A percentile compares a stretch with the other conserved stretches of the same genome.
Conservation (phyloP, 2,888 invertebrate genomes). For the Heteromyza rotundicornis region DNA sequence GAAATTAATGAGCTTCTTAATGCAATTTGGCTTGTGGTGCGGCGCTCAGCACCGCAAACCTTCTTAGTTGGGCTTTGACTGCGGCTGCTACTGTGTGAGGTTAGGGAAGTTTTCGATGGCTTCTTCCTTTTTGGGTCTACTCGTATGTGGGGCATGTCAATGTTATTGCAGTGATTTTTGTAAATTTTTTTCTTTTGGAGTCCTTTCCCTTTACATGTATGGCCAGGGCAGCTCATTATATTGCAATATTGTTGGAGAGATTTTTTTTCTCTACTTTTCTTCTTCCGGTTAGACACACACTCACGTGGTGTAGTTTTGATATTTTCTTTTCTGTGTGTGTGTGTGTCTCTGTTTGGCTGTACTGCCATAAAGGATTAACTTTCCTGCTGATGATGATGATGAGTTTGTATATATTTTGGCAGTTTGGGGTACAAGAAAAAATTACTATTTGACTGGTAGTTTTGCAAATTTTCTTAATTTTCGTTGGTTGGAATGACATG, state of each 20-base stretch:
- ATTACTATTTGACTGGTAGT: conserved; percentile 33
- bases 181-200: conserved; percentile 13
- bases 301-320: no score
- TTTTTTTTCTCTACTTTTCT: background rate
- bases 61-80: background rate
- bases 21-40: conserved; percentile 28
- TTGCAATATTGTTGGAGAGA: conserved; percentile 46
- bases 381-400: conserved; percentile 35
- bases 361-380: conserved; percentile 45
- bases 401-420: conserved; percentile 16
- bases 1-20: conserved; percentile 35
- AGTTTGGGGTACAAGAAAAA: conserved; percentile 26
- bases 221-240: conserved; percentile 50
- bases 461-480: conserved; percentile 35
- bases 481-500: no score
- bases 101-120: no score
- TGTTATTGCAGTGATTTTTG: conserved; percentile 48
- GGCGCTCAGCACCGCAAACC: background rate
- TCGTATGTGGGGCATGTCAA: conserved; percentile 37
- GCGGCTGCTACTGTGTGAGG: background rate
- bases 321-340: no score
- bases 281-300: background rate
- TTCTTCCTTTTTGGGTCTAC: no score
- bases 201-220: conserved; percentile 8
- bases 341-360: no score